phyloP scores from a whole-genome alignment of 2,888 invertebrate genomes.

The Epiblema foenella region DNA sequence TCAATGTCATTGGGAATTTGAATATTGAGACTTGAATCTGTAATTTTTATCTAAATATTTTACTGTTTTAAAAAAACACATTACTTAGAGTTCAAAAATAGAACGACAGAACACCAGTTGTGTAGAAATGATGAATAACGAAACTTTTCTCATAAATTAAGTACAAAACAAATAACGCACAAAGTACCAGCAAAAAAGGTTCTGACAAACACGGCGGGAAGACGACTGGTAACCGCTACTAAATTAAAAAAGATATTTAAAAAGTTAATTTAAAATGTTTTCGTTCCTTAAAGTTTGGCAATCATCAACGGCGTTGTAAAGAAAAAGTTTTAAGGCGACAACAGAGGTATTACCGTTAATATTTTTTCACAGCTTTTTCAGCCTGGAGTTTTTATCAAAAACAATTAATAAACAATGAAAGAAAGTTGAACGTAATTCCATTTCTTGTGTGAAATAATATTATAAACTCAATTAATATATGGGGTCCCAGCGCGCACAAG shows the following conservation, averaged over 20 bases:
- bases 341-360: too few relatives aligned
- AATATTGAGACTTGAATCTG: too few relatives aligned
- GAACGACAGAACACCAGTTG: slow-evolving; percentile 16
- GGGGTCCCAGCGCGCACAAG: too few relatives aligned
- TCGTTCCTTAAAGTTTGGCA: slow-evolving; percentile 22
- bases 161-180: slow-evolving; percentile 27
- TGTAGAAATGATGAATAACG: slow-evolving; percentile 31
- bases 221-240: slow-evolving; percentile 22
- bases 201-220: slow-evolving; percentile 29
- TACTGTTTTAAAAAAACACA: not conserved
- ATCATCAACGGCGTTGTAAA: slow-evolving; percentile 20
- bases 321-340: not conserved
- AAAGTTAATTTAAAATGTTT: slow-evolving; percentile 35
- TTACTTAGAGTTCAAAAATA: not conserved
- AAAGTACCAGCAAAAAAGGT: slow-evolving; percentile 22
- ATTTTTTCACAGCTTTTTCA: too few relatives aligned
- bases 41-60: not conserved
- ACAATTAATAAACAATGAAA: too few relatives aligned
- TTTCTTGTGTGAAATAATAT: too few relatives aligned
- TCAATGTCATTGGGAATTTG: too few relatives aligned
- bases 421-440: too few relatives aligned
- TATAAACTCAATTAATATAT: too few relatives aligned
- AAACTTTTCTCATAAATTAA: slow-evolving; percentile 39
- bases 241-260: slow-evolving; percentile 38
- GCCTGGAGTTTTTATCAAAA: too few relatives aligned